These are phyloP conservation scores for Hemicentrotus pulcherrimus DNA, from an alignment of 35 echinoderm and acorn worm species.

Conservation along the genomic window DNA sequence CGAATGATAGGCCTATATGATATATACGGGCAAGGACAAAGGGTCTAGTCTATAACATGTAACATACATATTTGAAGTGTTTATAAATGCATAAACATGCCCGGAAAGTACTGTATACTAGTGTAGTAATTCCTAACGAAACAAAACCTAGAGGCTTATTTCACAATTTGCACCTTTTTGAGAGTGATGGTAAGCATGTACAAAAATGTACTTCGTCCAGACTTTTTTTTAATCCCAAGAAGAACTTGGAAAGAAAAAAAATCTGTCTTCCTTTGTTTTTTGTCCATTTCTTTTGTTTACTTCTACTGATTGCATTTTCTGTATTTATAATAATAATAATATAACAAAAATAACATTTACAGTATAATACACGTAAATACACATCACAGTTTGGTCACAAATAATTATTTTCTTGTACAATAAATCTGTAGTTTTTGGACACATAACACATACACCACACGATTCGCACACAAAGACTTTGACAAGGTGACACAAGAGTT, in stretches of 20 bases:
- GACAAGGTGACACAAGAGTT: slow-evolving; percentile 47
- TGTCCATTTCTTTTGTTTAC: slow-evolving; percentile 22
- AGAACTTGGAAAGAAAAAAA: neutral
- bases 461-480: slow-evolving; percentile 52
- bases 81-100: neutral
- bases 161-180: slow-evolving; percentile 38
- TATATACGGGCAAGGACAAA: neutral
- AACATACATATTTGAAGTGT: neutral
- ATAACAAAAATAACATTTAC: slow-evolving; percentile 58
- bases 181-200: neutral
- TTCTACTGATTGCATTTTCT: slow-evolving; percentile 55
- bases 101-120: neutral
- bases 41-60: slow-evolving; percentile 27
- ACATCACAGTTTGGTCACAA: slow-evolving; percentile 52
- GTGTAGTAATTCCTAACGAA: neutral
- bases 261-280: neutral
- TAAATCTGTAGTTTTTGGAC: slow-evolving; percentile 47
- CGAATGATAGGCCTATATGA: neutral
- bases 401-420: slow-evolving; percentile 47
- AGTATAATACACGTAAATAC: slow-evolving; percentile 31
- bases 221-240: neutral
- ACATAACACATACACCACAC: slow-evolving; percentile 54
- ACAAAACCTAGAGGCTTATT: neutral
- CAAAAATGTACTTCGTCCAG: neutral
- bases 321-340: slow-evolving; percentile 49